Evolutionary conservation across 2,113 vertebrate species (phyloP).

Genomic region (Emydocephalus ijimae): DNA sequence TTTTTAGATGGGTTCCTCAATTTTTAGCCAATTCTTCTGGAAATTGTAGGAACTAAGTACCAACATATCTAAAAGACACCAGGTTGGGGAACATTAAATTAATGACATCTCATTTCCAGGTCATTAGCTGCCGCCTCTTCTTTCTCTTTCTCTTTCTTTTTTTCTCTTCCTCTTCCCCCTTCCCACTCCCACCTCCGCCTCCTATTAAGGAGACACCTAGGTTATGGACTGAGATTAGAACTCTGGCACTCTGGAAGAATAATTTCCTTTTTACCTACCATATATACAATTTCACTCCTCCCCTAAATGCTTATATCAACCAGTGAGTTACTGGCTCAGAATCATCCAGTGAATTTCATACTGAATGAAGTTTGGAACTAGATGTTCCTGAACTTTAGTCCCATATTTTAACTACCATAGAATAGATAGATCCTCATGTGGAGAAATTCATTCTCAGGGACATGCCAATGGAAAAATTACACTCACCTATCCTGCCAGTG

Average conservation of each 20-base stretch:
- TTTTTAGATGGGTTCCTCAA: not conserved
- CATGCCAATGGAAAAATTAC: not conserved
- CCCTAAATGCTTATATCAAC: not conserved
- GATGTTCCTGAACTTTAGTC: not conserved
- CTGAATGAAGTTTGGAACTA: not conserved
- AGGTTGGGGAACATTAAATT: not conserved
- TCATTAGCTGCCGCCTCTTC: not conserved
- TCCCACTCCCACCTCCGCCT: not conserved
- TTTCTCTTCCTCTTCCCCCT: too few species aligned
- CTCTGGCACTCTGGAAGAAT: not conserved
- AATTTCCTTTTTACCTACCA: not conserved
- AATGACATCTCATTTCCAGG: not conserved
- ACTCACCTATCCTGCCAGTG: not conserved
- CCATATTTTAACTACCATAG: not conserved
- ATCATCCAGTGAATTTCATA: not conserved
- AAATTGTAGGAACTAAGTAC: not conserved
- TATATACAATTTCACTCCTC: not conserved
- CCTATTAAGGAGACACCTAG: not conserved
- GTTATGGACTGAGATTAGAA: not conserved
- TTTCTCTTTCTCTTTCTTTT: not conserved
- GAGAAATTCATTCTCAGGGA: not conserved
- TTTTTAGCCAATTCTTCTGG: not conserved
- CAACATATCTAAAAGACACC: not conserved
- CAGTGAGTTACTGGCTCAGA: not conserved
- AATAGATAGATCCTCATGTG: not conserved